Evolutionary conservation across 2,797 vertebrate genomes (phyloP).

Genomic region (Megaceryle alcyon): DNA sequence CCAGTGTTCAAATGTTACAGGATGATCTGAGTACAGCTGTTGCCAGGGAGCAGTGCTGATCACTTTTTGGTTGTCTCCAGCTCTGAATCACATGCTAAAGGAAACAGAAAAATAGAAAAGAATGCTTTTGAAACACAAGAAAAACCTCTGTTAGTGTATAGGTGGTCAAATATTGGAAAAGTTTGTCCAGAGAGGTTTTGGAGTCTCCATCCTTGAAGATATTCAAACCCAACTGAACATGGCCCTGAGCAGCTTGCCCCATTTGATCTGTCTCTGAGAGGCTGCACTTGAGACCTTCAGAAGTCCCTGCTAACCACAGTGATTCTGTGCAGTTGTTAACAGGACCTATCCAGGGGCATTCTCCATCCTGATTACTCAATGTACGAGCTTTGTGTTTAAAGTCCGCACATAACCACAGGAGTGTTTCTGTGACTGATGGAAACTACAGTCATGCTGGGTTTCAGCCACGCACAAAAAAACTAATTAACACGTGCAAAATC

Average conservation of each 20-base stretch:
- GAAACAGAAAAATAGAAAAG: neutral
- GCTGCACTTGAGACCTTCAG: neutral
- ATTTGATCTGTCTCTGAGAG: neutral
- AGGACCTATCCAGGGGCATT: neutral
- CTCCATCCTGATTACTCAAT: neutral
- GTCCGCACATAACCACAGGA: neutral
- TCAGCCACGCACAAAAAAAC: neutral
- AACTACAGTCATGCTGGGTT: neutral
- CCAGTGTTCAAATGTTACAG: conserved; percentile 81
- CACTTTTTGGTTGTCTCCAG: conserved; percentile 82
- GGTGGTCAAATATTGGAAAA: neutral
- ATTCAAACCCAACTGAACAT: neutral
- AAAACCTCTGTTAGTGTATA: neutral
- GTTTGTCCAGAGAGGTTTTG: neutral
- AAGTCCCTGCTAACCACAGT: neutral
- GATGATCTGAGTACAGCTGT: conserved; percentile 81
- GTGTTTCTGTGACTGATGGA: neutral
- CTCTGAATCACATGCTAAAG: conserved; percentile 66
- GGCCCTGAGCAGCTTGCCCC: neutral
- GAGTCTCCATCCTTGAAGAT: neutral
- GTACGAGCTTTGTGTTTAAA: neutral
- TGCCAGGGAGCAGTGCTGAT: conserved; percentile 87
- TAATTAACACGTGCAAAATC: conserved; percentile 43
- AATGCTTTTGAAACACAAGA: neutral
- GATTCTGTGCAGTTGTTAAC: neutral